Conservation (phyloP, 2,797 vertebrate species). For the Micromesistius poutassou region DNA sequence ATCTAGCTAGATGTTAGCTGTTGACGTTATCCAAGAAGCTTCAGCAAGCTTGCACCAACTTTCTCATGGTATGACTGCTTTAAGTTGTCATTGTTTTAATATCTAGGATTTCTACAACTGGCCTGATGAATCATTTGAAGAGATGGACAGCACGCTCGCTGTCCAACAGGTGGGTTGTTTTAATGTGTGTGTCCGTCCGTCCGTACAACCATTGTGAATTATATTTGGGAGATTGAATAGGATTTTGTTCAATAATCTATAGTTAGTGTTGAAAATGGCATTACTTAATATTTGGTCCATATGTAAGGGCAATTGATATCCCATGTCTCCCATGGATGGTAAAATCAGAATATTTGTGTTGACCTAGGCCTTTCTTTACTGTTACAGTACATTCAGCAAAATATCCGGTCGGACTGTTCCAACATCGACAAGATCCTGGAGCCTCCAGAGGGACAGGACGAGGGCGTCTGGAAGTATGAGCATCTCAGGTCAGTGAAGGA, state of each 20-base stretch:
- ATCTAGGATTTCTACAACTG: conserved; percentile 96
- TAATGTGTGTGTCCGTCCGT: neutral
- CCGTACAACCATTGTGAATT: too few species aligned
- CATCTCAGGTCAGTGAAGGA: conserved; percentile 84
- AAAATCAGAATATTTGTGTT: neutral
- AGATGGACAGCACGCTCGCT: conserved; percentile 98
- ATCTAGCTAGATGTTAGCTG: too few species aligned
- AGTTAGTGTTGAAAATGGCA: too few species aligned
- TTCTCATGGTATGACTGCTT: conserved; percentile 1
- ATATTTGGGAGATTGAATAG: too few species aligned
- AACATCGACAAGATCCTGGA: conserved; percentile 99
- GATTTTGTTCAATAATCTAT: too few species aligned
- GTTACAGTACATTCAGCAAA: conserved; percentile 94
- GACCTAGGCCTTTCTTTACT: conserved; percentile 21
- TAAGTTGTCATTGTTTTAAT: conserved; percentile 26
- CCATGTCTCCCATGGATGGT: neutral
- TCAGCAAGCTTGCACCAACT: neutral
- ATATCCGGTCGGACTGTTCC: conserved; percentile 94
- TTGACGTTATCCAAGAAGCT: neutral
- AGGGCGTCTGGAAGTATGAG: conserved; percentile 98
- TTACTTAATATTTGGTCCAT: too few species aligned
- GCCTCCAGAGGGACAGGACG: conserved; percentile 96
- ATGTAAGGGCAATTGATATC: too few species aligned
- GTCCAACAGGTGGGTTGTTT: conserved; percentile 87
- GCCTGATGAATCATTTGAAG: conserved; percentile 99